Base-by-base conservation (phyloP, 1,140 invertebrate genomes). In the fruit fly (Drosophila melanogaster) region DNA sequence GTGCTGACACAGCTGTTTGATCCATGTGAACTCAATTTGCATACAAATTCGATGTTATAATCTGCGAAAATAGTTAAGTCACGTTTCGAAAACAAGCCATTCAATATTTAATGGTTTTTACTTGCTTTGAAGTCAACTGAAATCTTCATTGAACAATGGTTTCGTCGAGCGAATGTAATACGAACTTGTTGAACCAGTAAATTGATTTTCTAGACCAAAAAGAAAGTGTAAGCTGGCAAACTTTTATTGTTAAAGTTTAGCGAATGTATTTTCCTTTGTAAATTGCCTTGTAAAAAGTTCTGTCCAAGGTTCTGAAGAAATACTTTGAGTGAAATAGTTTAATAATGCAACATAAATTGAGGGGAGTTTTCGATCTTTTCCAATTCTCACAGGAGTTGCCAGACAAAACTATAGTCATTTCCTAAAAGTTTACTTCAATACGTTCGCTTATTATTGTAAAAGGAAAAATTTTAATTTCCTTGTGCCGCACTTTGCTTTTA, bases 171-270 rank as follows among this genome's bases (percentile, higher is more conserved):
- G 38, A 69, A 56, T 56, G 41, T 56, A 56, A 70, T 70, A 24
- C 11, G 50, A 70, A 56, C 66, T 47, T 56, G 37, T 70, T 40
- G 64, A 24, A 19, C 35, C 33, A 66, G 12, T 14, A 66, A 66
- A 67, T 67, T 66, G 64, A 41, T 66, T 67, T 62, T 47, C 44
- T 15, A 43, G 22, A n/a, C 46, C 14, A 19, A 33, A 19, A 10
- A 6, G 6, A 26, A 69, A 67, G 24, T 40, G 4, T 49, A 30
- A 17, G 41, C 50, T 40, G 14, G 12, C 50, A 40, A 71, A 49
- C 51, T 71, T 71, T 57, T 40, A 54, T 70, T 70, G 50, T 71
- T 26, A 70, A 62, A 70, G 64, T 71, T 57, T 8, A 37, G 24
- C 49, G 33, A 41, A 24, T 6, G 35, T 5, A n/a, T 57, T 47